A percentile compares a stretch with the other conserved stretches of the same genome.
phyloP scores from a whole-genome alignment of 2,113 vertebrate genomes.

The Tetrao urogallus region DNA sequence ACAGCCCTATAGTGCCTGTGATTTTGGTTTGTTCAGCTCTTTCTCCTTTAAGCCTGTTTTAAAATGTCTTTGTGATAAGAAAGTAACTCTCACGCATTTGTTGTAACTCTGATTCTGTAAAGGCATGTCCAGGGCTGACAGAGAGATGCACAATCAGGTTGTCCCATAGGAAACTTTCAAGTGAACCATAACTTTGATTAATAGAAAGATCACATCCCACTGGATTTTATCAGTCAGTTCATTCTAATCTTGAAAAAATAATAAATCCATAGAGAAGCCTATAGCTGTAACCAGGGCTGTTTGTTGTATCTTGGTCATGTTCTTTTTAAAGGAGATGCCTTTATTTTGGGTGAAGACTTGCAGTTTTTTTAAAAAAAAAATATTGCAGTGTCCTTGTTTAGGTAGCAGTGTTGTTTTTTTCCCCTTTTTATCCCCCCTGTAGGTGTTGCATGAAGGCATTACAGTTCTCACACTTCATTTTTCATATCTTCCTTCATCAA shows the following conservation, averaged over 20 bases:
- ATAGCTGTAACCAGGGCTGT: not conserved
- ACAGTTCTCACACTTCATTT: not conserved
- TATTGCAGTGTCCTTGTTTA: not conserved
- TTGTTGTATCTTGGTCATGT: not conserved
- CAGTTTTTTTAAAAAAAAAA: not conserved
- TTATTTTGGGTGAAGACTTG: not conserved
- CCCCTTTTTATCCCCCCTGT: not conserved
- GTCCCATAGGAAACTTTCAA: not conserved
- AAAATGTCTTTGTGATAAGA: not conserved
- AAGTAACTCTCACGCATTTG: not conserved
- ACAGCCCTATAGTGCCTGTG: not conserved
- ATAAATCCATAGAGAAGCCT: not conserved
- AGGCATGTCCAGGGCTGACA: not conserved
- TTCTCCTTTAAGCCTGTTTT: not conserved
- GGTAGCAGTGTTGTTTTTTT: not conserved
- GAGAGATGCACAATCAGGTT: not conserved
- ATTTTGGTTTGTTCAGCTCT: not conserved
- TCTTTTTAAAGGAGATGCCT: not conserved
- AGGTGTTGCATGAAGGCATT: not conserved
- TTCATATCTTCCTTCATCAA: conserved; percentile 24
- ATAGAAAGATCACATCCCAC: not conserved
- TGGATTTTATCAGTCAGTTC: not conserved
- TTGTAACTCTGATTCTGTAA: not conserved
- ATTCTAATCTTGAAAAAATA: not conserved
- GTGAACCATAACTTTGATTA: not conserved